Base-by-base conservation (phyloP, 2,888 invertebrate genomes). In the Trichopoda pennipes region DNA sequence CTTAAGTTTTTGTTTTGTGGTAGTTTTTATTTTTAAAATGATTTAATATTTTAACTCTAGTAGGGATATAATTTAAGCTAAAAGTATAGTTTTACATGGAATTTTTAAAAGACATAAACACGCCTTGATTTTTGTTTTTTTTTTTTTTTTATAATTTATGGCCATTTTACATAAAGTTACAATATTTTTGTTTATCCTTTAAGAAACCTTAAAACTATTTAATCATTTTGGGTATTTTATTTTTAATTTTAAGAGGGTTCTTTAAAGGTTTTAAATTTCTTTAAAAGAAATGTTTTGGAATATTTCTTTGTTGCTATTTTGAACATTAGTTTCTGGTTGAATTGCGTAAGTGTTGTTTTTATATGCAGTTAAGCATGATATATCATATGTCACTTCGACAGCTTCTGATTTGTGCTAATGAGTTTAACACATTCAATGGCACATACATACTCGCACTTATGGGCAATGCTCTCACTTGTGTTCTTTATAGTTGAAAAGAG, bases 371-470 rank as follows among this genome's bases (percentile, higher is more conserved):
- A 70, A 55, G 64, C 78, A 69, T 70, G 53, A 69, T 70, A 75
- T 82, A 82, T 82, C 79, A 79, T 76, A 82, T 82, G 63, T 72
- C 79, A 82, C 68, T 72, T 76, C 79, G 79, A 82, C 75, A 82
- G 79, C 75, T 72, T 68, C 78, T 79, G 79, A 79, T 79, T 82
- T 82, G 79, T 69, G 79, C 79, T 82, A 82, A 82, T 82, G 82
- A 79, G 75, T 82, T 81, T 70, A 81, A 82, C 78, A 78, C 68
- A 74, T 68, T 51, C 17, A 32, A 16, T 19, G 55, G 16, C 19
- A 44, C 16, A 60, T 9, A 69, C 23, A 21, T 19, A 38, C 63
- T 63, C 49, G 16, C 38, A 66, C 60, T 66, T 12, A 12, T 1
- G 12, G 10, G 1, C 12, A 38, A 38, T 12, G 12, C 38, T 38